Conservation (phyloP, 92 coral and sea anemone genomes). For the Phymanthus crucifer region DNA sequence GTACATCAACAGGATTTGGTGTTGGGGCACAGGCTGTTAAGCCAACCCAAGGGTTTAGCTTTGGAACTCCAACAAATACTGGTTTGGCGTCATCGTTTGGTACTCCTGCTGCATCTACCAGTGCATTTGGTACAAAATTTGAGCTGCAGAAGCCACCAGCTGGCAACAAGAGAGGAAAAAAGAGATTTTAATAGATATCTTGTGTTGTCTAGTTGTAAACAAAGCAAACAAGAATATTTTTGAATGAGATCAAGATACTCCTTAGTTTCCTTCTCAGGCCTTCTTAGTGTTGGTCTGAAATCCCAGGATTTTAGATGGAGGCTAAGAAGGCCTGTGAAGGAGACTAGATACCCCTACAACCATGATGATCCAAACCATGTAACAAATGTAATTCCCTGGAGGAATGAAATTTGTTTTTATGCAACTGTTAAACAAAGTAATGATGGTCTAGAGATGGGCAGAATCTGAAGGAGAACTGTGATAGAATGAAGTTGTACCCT, state of each 20-base stretch:
- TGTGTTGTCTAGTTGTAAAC: not conserved
- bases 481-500: no score
- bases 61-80: constrained; percentile 59
- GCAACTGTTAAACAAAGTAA: no score
- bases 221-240: not conserved
- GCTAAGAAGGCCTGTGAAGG: not conserved
- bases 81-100: constrained; percentile 59
- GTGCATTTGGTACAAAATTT: constrained; percentile 69
- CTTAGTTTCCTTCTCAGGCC: not conserved
- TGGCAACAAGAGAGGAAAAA: constrained; percentile 91
- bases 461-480: no score
- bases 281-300: no score
- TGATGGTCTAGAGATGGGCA: no score
- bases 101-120: constrained; percentile 26
- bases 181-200: constrained; percentile 37
- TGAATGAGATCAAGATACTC: not conserved
- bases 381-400: no score
- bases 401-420: no score
- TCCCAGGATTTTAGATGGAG: no score
- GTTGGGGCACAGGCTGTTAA: constrained; percentile 44
- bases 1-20: constrained; percentile 33
- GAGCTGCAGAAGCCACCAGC: constrained; percentile 91
- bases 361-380: no score
- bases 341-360: no score
- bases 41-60: constrained; percentile 52